phyloP scores from a whole-genome alignment of 2,113 vertebrate genomes.

The Perccottus glenii region DNA sequence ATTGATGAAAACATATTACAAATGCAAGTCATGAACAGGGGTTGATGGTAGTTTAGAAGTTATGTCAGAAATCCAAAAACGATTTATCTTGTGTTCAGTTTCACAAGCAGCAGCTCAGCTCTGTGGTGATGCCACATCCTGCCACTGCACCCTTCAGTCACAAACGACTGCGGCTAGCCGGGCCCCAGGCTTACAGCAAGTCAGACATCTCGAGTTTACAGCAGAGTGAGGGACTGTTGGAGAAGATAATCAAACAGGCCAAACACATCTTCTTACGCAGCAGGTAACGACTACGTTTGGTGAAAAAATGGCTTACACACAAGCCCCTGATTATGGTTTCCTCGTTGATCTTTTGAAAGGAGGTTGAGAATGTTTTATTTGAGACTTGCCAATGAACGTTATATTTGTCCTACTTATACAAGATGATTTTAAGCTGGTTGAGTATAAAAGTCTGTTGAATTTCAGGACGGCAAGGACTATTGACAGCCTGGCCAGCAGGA shows the following conservation, averaged over 20 bases:
- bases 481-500: conserved; percentile 92
- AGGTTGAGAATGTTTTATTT: background rate
- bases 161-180: conserved; percentile 91
- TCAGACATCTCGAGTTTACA: conserved; percentile 88
- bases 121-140: conserved; percentile 92
- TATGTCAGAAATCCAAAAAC: too few relatives aligned
- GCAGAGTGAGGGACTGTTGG: conserved; percentile 91
- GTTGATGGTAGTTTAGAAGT: too few relatives aligned
- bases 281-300: conserved; percentile 72
- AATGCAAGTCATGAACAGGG: too few relatives aligned
- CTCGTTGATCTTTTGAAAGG: too few relatives aligned
- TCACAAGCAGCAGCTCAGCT: conserved; percentile 96
- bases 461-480: conserved; percentile 93
- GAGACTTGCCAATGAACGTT: background rate
- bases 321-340: too few relatives aligned
- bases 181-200: conserved; percentile 93
- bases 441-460: too few relatives aligned
- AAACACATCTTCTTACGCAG: conserved; percentile 97
- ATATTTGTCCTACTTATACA: too few relatives aligned
- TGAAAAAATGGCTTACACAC: background rate
- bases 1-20: too few relatives aligned
- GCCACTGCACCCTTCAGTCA: conserved; percentile 93
- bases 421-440: too few relatives aligned
- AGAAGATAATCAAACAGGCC: conserved; percentile 98
- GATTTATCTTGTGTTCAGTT: conserved; percentile 78